A percentile compares a stretch with the other conserved stretches of the same genome.
Conservation (phyloP, 2,888 invertebrate species). For the Chrysolina oricalcia region DNA sequence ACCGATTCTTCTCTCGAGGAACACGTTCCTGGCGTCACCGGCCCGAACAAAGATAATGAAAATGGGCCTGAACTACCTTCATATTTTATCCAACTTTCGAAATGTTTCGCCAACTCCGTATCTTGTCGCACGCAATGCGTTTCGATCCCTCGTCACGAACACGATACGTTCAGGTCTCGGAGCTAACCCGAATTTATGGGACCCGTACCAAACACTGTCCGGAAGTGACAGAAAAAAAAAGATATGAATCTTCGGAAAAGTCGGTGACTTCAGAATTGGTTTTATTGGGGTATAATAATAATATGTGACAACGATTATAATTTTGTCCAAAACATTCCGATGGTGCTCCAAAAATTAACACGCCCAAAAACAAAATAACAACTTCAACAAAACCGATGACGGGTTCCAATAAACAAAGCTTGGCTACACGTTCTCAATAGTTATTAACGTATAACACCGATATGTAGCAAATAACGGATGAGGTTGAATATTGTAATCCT, state of each 20-base stretch:
- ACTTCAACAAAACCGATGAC: too few species aligned
- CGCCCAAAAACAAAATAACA: too few species aligned
- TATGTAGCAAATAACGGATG: too few species aligned
- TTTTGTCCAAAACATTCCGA: too few species aligned
- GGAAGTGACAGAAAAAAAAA: background rate
- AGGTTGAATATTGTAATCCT: too few species aligned
- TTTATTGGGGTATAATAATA: too few species aligned
- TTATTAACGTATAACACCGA: too few species aligned
- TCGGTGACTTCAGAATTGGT: too few species aligned
- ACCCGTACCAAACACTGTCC: background rate
- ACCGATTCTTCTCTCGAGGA: background rate
- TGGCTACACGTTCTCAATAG: too few species aligned
- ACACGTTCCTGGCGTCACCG: background rate
- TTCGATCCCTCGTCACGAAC: background rate
- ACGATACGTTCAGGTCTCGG: background rate
- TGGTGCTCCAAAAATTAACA: too few species aligned
- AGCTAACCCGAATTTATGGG: background rate
- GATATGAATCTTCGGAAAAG: background rate
- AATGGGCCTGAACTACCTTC: constrained; percentile 12
- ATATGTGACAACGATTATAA: too few species aligned
- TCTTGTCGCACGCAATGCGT: constrained; percentile 18
- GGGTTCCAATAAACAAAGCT: too few species aligned
- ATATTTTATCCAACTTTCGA: constrained; percentile 22
- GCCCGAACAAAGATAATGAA: constrained; percentile 18
- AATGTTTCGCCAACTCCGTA: constrained; percentile 12